phyloP scores from a whole-genome alignment of 1,140 invertebrate genomes.

The Adelges cooleyi region DNA sequence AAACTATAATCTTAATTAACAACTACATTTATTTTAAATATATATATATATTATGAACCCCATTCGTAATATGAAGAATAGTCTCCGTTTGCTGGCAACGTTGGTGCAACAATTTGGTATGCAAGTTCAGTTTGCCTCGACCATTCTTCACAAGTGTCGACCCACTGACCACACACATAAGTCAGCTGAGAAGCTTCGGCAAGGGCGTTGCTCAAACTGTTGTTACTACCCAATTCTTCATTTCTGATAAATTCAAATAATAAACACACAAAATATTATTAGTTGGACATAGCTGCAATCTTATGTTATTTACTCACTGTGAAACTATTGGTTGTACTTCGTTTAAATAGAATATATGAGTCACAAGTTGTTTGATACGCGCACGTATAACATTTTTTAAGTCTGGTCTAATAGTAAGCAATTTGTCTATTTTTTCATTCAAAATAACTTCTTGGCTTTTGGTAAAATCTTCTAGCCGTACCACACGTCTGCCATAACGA shows the following conservation, averaged over 20 bases:
- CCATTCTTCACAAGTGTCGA: slow-evolving; percentile 51
- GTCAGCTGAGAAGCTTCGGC: slow-evolving; percentile 63
- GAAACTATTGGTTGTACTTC: slow-evolving; percentile 42
- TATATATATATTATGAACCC: slow-evolving; percentile 40
- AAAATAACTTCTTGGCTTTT: slow-evolving; percentile 43
- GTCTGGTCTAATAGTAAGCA: slow-evolving; percentile 45
- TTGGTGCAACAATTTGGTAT: slow-evolving; percentile 61
- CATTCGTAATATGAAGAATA: slow-evolving; percentile 63
- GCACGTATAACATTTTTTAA: slow-evolving; percentile 50
- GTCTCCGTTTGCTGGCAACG: slow-evolving; percentile 62
- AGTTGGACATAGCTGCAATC: background rate
- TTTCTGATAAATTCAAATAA: slow-evolving; percentile 37
- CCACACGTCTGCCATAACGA: slow-evolving; percentile 50
- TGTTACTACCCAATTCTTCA: slow-evolving; percentile 49
- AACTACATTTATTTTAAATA: background rate
- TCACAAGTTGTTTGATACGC: slow-evolving; percentile 54
- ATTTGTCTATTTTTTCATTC: slow-evolving; percentile 39
- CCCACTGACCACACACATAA: slow-evolving; percentile 61
- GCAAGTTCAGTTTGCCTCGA: slow-evolving; percentile 45
- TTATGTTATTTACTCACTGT: background rate
- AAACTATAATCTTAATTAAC: background rate
- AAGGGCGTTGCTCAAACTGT: slow-evolving; percentile 46
- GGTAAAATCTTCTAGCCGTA: slow-evolving; percentile 48
- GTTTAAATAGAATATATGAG: slow-evolving; percentile 65
- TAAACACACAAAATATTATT: slow-evolving; percentile 36